These are phyloP conservation scores for Palaemon carinicauda DNA, from an alignment of 1,140 invertebrate species.

Conservation along the genomic window DNA sequence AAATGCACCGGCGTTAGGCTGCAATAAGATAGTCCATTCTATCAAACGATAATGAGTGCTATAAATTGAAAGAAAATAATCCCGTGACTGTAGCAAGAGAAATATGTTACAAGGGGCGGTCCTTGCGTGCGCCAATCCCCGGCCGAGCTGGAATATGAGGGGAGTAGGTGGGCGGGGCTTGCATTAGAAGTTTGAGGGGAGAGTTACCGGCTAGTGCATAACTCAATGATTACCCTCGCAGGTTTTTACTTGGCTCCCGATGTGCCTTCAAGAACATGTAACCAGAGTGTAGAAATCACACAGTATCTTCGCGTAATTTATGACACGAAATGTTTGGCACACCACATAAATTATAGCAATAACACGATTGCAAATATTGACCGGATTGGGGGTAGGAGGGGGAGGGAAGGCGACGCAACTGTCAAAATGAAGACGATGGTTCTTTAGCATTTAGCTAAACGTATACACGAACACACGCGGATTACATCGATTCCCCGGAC, in stretches of 20 bases:
- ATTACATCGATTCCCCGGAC: too few relatives aligned
- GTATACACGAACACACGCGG: too few relatives aligned
- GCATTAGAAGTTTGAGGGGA: constrained; percentile 7
- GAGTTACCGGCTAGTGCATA: constrained; percentile 3
- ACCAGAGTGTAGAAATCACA: background rate
- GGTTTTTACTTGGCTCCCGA: background rate
- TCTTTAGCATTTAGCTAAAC: too few relatives aligned
- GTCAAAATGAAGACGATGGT: too few relatives aligned
- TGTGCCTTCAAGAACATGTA: background rate
- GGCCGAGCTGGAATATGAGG: constrained; percentile 27
- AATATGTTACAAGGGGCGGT: constrained; percentile 50
- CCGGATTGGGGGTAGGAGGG: background rate
- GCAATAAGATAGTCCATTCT: background rate
- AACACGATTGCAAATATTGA: background rate
- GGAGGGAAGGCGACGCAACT: too few relatives aligned
- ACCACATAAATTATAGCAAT: background rate
- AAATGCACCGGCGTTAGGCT: background rate
- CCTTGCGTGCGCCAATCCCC: constrained; percentile 6
- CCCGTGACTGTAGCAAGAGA: background rate
- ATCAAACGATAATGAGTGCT: background rate
- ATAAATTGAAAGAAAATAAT: background rate
- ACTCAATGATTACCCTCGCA: background rate
- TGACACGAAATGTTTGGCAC: background rate
- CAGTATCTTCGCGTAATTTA: background rate
- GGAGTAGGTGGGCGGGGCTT: constrained; percentile 46